Evolutionary conservation across 2,113 vertebrate species (phyloP).

Genomic region (Mugil cephalus): DNA sequence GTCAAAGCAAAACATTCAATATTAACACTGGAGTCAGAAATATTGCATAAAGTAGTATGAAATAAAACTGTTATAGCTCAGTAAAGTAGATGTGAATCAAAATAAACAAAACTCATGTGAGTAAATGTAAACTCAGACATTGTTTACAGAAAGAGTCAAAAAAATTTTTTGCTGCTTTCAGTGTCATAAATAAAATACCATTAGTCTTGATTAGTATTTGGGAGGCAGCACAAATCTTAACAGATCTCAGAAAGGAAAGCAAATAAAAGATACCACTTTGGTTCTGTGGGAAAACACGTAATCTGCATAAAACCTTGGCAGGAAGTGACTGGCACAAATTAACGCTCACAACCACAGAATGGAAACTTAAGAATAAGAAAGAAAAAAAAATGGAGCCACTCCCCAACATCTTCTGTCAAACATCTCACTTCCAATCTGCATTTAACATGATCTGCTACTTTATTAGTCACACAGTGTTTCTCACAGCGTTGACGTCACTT

Average conservation of each 20-base stretch:
- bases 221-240: neutral
- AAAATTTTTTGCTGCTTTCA: neutral
- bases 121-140: neutral
- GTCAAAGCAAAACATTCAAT: no score
- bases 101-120: neutral
- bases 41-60: no score
- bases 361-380: conserved; percentile 42
- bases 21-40: no score
- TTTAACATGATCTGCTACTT: conserved; percentile 12
- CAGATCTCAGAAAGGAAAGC: conserved; percentile 1
- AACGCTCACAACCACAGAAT: conserved; percentile 35
- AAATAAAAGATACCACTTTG: conserved; percentile 1
- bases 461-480: conserved; percentile 38
- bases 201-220: neutral
- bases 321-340: conserved; percentile 4
- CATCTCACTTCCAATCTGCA: conserved; percentile 34
- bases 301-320: conserved; percentile 26
- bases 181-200: neutral
- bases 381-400: conserved; percentile 30
- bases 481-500: conserved; percentile 53
- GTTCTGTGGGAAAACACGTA: conserved; percentile 6
- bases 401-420: conserved; percentile 16
- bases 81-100: no score
- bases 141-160: neutral
- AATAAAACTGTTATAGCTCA: no score